phyloP scores from a whole-genome alignment of 2,888 invertebrate genomes.

The Heterodera filipjevi region DNA sequence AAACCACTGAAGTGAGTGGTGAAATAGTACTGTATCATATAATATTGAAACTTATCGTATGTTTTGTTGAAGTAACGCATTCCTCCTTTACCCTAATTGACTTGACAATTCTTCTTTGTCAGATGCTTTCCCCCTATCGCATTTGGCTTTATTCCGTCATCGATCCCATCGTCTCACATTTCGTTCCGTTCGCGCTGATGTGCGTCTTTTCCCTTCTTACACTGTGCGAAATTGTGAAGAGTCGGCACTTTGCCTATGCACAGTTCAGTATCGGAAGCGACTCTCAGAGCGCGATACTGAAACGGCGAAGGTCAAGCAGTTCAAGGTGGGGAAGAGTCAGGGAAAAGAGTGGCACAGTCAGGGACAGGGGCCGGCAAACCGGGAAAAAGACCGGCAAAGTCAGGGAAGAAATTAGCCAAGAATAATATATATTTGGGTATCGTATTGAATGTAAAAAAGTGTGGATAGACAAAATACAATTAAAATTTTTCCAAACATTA shows the following conservation, averaged over 20 bases:
- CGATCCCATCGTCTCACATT: slow-evolving; percentile 59
- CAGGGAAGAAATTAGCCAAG: not conserved
- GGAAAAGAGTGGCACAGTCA: too few relatives aligned
- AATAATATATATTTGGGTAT: too few relatives aligned
- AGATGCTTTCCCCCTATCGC: slow-evolving; percentile 61
- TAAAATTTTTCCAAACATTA: too few relatives aligned
- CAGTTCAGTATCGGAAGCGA: slow-evolving; percentile 38
- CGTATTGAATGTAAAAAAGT: too few relatives aligned
- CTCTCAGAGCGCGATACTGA: slow-evolving; percentile 5
- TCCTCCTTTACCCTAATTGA: too few relatives aligned
- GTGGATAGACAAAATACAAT: too few relatives aligned
- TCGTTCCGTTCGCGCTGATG: slow-evolving; percentile 62
- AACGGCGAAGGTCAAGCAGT: slow-evolving; percentile 22
- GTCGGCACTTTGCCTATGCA: slow-evolving; percentile 49
- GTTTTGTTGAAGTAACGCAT: too few relatives aligned
- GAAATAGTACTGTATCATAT: not conserved
- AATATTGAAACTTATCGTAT: too few relatives aligned
- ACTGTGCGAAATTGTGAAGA: slow-evolving; percentile 58
- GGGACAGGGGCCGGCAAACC: too few relatives aligned
- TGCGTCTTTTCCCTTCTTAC: slow-evolving; percentile 60
- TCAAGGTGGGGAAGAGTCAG: slow-evolving; percentile 5
- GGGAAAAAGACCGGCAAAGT: not conserved
- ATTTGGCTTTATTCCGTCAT: slow-evolving; percentile 61
- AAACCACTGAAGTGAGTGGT: slow-evolving; percentile 54
- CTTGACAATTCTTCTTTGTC: not conserved